Conservation (phyloP, 2,797 vertebrate genomes). For the Prunella strophiata region DNA sequence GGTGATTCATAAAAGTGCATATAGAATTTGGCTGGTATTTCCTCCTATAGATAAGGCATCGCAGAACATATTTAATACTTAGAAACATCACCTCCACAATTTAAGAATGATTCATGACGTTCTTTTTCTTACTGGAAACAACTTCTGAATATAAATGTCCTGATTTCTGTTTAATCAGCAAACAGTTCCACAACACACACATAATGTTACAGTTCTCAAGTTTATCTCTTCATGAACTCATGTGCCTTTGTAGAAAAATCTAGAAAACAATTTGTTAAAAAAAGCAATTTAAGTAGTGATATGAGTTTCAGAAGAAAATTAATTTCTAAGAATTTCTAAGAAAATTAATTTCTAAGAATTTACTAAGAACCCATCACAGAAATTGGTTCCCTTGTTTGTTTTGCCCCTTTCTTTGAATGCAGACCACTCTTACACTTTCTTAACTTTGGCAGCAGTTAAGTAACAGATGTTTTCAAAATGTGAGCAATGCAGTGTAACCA, state of each 20-base stretch:
- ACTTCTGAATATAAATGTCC: background rate
- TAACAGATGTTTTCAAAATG: background rate
- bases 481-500: background rate
- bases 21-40: background rate
- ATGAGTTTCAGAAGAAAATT: background rate
- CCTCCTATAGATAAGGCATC: background rate
- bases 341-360: background rate
- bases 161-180: background rate
- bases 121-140: background rate
- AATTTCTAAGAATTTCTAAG: background rate
- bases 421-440: background rate
- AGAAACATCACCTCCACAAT: background rate
- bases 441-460: background rate
- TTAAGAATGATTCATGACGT: background rate
- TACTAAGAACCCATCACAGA: background rate
- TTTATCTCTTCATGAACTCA: background rate
- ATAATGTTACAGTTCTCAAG: background rate
- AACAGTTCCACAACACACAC: background rate
- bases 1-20: background rate
- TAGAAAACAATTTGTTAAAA: background rate
- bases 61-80: background rate
- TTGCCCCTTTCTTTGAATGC: background rate
- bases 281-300: background rate
- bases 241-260: background rate
- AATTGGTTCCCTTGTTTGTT: background rate